Evolutionary conservation across 2,888 invertebrate genomes (phyloP).

Genomic region (Himalopsyche tibetana): DNA sequence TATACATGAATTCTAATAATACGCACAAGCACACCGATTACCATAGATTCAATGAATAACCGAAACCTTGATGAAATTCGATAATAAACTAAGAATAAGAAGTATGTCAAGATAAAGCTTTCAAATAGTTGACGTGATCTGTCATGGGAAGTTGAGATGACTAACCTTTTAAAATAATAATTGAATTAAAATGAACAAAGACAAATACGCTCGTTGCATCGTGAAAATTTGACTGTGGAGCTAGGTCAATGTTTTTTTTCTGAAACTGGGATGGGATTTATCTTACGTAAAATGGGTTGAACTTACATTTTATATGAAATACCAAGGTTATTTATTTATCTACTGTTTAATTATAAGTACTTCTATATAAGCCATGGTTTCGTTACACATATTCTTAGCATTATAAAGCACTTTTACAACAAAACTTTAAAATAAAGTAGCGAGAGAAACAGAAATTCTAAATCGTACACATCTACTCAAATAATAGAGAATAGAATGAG

Average conservation of each 20-base stretch:
- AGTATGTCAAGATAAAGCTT: neutral
- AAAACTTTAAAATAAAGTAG: slow-evolving; percentile 9
- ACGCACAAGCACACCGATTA: neutral
- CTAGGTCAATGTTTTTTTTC: neutral
- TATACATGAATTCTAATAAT: neutral
- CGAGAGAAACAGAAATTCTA: slow-evolving; percentile 24
- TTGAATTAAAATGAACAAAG: neutral
- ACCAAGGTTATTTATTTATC: slow-evolving; percentile 8
- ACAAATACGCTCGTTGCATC: neutral
- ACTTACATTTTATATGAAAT: slow-evolving; percentile 18
- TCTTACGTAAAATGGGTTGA: slow-evolving; percentile 43
- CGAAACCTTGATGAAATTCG: neutral
- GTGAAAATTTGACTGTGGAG: neutral
- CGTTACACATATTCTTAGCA: neutral
- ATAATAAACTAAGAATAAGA: neutral
- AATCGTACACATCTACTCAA: slow-evolving; percentile 25
- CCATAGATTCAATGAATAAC: neutral
- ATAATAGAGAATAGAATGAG: neutral
- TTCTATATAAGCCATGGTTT: slow-evolving; percentile 28
- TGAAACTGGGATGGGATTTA: slow-evolving; percentile 8
- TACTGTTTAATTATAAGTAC: neutral
- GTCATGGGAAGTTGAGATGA: neutral
- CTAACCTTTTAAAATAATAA: neutral
- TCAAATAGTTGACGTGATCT: neutral
- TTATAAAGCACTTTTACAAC: slow-evolving; percentile 9